Conservation (phyloP, 2,113 vertebrate genomes). For the Etheostoma cragini region DNA sequence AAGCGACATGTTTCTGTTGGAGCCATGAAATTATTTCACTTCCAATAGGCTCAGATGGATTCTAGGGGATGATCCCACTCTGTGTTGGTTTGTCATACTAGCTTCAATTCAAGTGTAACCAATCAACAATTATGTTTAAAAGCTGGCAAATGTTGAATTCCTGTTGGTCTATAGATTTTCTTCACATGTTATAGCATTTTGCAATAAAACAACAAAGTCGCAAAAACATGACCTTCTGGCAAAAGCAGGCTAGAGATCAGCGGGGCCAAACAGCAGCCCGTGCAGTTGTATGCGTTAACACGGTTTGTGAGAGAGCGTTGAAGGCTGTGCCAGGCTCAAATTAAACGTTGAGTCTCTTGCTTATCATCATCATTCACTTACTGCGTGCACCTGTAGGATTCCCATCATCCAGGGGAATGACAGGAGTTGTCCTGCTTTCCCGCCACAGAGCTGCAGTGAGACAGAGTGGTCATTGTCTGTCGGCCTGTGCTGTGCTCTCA, state of each 20-base stretch:
- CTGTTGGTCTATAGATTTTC: not conserved
- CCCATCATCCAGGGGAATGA: slow-evolving; percentile 62
- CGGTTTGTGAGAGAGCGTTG: slow-evolving; percentile 40
- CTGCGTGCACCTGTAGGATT: slow-evolving; percentile 75
- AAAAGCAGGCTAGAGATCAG: not conserved
- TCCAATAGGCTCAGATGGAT: not conserved
- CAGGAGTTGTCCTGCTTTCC: slow-evolving; percentile 66
- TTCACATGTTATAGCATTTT: not conserved
- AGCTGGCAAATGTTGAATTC: not conserved
- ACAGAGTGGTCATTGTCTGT: slow-evolving; percentile 76
- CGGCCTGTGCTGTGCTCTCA: slow-evolving; percentile 21
- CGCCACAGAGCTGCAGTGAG: slow-evolving; percentile 35
- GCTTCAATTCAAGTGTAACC: no score
- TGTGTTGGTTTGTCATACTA: not conserved
- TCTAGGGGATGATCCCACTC: not conserved
- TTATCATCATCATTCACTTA: slow-evolving; percentile 82
- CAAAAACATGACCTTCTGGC: not conserved
- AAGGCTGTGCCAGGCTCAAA: slow-evolving; percentile 57
- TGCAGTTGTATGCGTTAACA: slow-evolving; percentile 47
- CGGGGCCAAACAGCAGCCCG: not conserved
- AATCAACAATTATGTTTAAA: not conserved
- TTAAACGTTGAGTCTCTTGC: slow-evolving; percentile 64
- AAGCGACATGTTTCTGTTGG: not conserved
- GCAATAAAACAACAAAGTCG: not conserved
- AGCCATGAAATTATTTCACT: not conserved